These are phyloP conservation scores for Phyto melanocephala DNA, from an alignment of 2,888 invertebrate species.

Conservation along the genomic window DNA sequence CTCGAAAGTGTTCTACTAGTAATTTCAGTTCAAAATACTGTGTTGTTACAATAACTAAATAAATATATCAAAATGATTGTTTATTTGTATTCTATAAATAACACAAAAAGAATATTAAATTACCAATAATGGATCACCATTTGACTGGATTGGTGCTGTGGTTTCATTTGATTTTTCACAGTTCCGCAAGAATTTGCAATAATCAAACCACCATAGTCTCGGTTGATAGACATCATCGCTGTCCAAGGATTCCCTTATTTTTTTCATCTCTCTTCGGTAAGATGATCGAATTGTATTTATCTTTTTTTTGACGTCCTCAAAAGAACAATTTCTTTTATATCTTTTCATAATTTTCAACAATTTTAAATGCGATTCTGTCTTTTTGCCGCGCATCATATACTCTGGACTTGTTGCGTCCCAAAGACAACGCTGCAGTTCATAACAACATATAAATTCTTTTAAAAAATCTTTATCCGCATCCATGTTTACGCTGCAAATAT, in stretches of 20 bases:
- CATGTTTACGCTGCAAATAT: too few relatives aligned
- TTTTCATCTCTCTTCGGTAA: background rate
- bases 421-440: background rate
- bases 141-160: background rate
- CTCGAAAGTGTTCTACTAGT: too few relatives aligned
- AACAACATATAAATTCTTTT: background rate
- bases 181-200: background rate
- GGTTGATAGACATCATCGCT: background rate
- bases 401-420: background rate
- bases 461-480: too few relatives aligned
- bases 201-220: background rate
- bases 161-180: background rate
- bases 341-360: background rate
- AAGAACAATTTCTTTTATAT: background rate
- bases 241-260: background rate
- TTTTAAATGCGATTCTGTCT: background rate
- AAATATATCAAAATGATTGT: too few relatives aligned
- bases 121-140: background rate
- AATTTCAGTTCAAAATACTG: too few relatives aligned
- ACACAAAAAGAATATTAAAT: too few relatives aligned
- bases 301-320: background rate
- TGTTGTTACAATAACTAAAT: too few relatives aligned
- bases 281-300: conserved; percentile 11
- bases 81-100: too few relatives aligned
- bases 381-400: background rate